Evolutionary conservation across 2,797 vertebrate species (phyloP).

Genomic region (Semaprochilodus insignis): DNA sequence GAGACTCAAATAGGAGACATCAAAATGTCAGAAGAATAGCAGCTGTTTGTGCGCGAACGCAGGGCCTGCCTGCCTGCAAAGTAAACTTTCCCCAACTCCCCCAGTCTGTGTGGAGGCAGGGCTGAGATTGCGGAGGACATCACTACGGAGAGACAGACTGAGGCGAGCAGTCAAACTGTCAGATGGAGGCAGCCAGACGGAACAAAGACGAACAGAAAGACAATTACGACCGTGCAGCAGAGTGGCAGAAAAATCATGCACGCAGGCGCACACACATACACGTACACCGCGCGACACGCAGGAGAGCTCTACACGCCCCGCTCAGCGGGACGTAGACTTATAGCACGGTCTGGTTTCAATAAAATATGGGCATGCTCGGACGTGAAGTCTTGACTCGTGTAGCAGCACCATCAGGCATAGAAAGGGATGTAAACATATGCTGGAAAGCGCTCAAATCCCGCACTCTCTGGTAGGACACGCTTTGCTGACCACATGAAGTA

Average conservation of each 20-base stretch:
- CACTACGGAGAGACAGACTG: slow-evolving; percentile 67
- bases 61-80: slow-evolving; percentile 69
- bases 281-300: slow-evolving; percentile 7
- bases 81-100: slow-evolving; percentile 76
- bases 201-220: slow-evolving; percentile 79
- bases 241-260: slow-evolving; percentile 64
- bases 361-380: not conserved
- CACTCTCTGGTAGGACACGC: not conserved
- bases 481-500: not conserved
- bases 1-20: slow-evolving; percentile 66
- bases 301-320: slow-evolving; percentile 12
- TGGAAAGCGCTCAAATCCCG: not conserved
- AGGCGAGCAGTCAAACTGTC: slow-evolving; percentile 81
- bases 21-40: slow-evolving; percentile 74
- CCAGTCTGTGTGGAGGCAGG: slow-evolving; percentile 44
- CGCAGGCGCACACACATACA: slow-evolving; percentile 45
- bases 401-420: not conserved
- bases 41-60: slow-evolving; percentile 69
- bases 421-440: not conserved
- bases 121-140: slow-evolving; percentile 67
- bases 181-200: slow-evolving; percentile 77
- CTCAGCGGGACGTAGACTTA: slow-evolving; percentile 12
- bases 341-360: not conserved
- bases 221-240: slow-evolving; percentile 71
- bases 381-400: not conserved